Conservation (phyloP, 37 sponge, comb jelly and placozoan species). For the Corticium candelabrum region DNA sequence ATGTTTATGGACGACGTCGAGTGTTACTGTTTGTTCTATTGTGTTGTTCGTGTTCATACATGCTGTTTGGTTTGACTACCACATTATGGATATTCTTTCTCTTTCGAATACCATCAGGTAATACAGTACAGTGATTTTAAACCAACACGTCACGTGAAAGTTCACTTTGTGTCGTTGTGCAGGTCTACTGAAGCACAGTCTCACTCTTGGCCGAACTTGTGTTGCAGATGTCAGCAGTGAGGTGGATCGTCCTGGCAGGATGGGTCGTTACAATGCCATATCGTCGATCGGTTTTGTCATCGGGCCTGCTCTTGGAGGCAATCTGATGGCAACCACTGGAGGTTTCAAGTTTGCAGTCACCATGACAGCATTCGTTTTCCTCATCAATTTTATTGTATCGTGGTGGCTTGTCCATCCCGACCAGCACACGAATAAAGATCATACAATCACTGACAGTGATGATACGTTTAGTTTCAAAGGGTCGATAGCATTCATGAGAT, state of each 20-base stretch:
- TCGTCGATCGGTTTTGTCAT: not conserved
- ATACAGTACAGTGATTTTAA: too few relatives aligned
- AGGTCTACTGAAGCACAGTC: constrained; percentile 8
- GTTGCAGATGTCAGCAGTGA: not conserved
- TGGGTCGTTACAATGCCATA: constrained; percentile 6
- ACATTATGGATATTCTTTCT: not conserved
- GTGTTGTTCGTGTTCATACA: not conserved
- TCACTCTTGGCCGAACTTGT: not conserved
- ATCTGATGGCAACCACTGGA: not conserved
- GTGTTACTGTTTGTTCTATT: not conserved
- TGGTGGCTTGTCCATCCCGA: not conserved
- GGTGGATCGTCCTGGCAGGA: not conserved
- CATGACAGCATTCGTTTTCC: not conserved
- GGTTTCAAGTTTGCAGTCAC: not conserved
- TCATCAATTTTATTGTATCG: not conserved
- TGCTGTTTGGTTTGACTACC: not conserved
- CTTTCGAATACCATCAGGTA: not conserved
- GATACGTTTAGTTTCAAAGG: not conserved
- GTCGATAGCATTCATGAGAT: not conserved
- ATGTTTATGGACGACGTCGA: not conserved
- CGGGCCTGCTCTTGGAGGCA: not conserved
- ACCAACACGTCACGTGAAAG: too few relatives aligned
- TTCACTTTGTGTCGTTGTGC: too few relatives aligned
- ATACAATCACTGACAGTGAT: not conserved
- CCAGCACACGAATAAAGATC: not conserved